Percentiles rank a stretch among this genome's conserved stretches.
These are phyloP conservation scores for Pygmarrhopalites habei DNA, from an alignment of 1,140 invertebrate genomes.

Conservation along the genomic window DNA sequence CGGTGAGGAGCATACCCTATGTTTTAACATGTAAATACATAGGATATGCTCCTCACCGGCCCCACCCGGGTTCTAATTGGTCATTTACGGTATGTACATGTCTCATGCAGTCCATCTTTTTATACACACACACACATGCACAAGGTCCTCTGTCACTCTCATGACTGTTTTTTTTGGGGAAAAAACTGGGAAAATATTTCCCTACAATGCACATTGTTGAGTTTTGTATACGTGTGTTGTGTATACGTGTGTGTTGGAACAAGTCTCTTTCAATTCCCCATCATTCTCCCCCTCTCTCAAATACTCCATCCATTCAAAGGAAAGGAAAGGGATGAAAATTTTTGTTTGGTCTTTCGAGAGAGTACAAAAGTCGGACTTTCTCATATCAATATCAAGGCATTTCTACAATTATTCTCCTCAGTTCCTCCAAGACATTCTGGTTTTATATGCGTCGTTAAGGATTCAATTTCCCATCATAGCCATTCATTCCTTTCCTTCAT, in stretches of 20 bases:
- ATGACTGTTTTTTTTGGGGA: too few relatives aligned
- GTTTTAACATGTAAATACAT: too few relatives aligned
- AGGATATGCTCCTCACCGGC: too few relatives aligned
- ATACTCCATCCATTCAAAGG: neutral
- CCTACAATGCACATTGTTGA: too few relatives aligned
- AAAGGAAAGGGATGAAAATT: neutral
- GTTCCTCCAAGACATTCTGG: slow-evolving; percentile 24
- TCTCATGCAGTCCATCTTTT: too few relatives aligned
- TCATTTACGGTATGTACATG: too few relatives aligned
- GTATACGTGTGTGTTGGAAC: neutral
- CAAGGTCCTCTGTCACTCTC: too few relatives aligned
- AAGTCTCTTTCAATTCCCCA: neutral
- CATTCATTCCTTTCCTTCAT: slow-evolving; percentile 18
- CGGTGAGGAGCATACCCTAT: too few relatives aligned
- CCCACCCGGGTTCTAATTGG: too few relatives aligned
- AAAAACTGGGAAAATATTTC: too few relatives aligned
- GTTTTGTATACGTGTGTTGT: slow-evolving; percentile 5
- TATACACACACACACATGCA: too few relatives aligned
- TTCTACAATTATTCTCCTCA: slow-evolving; percentile 27
- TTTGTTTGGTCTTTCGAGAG: neutral
- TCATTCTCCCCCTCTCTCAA: neutral
- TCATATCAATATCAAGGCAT: slow-evolving; percentile 26
- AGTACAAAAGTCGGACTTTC: slow-evolving; percentile 26
- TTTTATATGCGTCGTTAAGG: slow-evolving; percentile 30
- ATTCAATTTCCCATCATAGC: slow-evolving; percentile 30